phyloP scores from a whole-genome alignment of 2,113 vertebrate species.

The Myanophis thanlyinensis region DNA sequence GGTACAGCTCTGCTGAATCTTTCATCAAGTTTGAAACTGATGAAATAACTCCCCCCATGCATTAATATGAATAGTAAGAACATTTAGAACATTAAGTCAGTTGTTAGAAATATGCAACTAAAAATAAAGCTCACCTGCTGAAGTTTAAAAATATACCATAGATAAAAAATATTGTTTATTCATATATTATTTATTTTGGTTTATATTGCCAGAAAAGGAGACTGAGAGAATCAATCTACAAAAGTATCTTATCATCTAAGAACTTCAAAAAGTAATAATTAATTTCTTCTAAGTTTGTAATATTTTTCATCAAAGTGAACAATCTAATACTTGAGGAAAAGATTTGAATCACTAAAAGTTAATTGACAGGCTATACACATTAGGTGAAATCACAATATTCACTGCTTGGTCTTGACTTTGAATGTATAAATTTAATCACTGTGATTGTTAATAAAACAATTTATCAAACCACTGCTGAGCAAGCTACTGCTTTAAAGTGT shows the following conservation, averaged over 20 bases:
- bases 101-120: not conserved
- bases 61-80: slow-evolving; percentile 27
- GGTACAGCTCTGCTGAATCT: slow-evolving; percentile 9
- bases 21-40: slow-evolving; percentile 25
- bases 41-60: slow-evolving; percentile 33
- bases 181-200: not conserved
- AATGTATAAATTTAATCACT: not conserved
- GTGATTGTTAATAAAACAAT: not conserved
- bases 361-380: not conserved
- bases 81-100: not conserved
- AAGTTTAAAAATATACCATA: not conserved
- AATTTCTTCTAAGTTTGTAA: not conserved
- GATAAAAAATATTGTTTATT: not conserved
- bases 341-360: not conserved
- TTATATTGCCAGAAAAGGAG: not conserved
- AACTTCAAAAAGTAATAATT: not conserved
- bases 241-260: not conserved
- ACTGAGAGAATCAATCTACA: no score
- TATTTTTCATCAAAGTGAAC: not conserved
- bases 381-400: not conserved
- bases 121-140: not conserved
- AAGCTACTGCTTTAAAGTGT: not conserved
- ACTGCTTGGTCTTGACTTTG: not conserved
- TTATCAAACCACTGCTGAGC: not conserved
- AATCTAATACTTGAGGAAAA: not conserved